Evolutionary conservation across 2,113 vertebrate species (phyloP).

Genomic region (Bubo blakistoni): DNA sequence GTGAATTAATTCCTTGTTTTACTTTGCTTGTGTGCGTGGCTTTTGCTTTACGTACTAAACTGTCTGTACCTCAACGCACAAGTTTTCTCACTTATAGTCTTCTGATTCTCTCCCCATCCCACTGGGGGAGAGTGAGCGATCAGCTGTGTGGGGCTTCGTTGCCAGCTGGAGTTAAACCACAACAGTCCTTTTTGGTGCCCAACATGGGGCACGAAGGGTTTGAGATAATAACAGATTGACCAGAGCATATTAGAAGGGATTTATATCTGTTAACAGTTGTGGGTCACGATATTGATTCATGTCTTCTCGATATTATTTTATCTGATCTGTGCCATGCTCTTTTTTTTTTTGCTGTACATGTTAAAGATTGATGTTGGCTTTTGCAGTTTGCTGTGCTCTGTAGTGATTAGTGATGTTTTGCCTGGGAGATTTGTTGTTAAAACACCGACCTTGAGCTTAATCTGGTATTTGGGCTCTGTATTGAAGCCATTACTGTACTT

Average conservation of each 20-base stretch:
- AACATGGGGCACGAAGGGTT: not conserved
- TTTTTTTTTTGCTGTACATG: not conserved
- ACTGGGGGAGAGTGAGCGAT: fast-evolving
- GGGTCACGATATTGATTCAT: not conserved
- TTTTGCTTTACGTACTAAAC: not conserved
- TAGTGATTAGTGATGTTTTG: not conserved
- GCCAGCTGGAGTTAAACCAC: not conserved
- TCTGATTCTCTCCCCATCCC: not conserved
- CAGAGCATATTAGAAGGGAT: not conserved
- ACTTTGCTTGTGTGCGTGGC: not conserved
- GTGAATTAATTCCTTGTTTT: not conserved
- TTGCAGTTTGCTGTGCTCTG: not conserved
- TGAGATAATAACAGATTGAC: not conserved
- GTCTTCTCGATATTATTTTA: not conserved
- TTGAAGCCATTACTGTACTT: not conserved
- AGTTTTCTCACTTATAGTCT: not conserved
- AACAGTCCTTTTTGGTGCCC: not conserved
- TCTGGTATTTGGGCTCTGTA: not conserved
- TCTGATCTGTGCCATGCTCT: not conserved
- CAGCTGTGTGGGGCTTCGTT: not conserved
- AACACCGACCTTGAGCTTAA: not conserved
- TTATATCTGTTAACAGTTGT: not conserved
- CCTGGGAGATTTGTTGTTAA: not conserved
- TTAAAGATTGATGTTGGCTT: not conserved
- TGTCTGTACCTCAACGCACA: not conserved